Percentiles rank a stretch among this genome's conserved stretches.
These are phyloP conservation scores for Melanotaenia nigrans DNA, from an alignment of 2,797 vertebrate species.

Conservation along the genomic window DNA sequence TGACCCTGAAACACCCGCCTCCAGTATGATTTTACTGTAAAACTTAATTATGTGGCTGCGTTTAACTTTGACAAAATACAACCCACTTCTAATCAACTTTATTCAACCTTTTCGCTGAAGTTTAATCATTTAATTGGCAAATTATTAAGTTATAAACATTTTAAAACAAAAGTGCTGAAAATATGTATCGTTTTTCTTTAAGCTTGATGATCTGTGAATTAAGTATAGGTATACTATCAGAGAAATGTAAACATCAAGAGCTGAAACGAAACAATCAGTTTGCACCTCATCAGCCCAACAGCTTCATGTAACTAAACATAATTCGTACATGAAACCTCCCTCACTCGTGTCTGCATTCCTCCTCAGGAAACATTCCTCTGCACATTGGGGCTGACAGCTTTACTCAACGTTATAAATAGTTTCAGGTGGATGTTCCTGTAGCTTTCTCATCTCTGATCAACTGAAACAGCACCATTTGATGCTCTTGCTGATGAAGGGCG, in stretches of 20 bases:
- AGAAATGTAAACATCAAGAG: conserved; percentile 39
- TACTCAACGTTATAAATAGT: conserved; percentile 47
- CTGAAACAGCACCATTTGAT: conserved; percentile 8
- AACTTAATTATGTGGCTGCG: conserved; percentile 27
- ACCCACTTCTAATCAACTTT: conserved; percentile 5
- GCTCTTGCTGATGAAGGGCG: conserved; percentile 5
- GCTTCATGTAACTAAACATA: conserved; percentile 16
- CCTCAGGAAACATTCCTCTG: conserved; percentile 21
- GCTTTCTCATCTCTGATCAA: conserved; percentile 25
- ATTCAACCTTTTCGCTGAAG: not conserved
- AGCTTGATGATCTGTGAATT: conserved; percentile 11
- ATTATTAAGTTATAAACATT: conserved; percentile 17
- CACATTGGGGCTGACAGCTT: conserved; percentile 35
- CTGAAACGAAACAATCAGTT: conserved; percentile 21
- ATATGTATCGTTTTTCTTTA: conserved; percentile 28
- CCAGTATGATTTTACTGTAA: conserved; percentile 22
- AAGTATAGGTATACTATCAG: conserved; percentile 9
- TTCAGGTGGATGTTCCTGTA: conserved; percentile 24
- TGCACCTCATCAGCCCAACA: not conserved
- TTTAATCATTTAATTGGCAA: conserved; percentile 20
- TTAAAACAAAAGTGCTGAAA: conserved; percentile 27
- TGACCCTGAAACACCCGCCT: conserved; percentile 30
- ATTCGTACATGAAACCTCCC: conserved; percentile 40
- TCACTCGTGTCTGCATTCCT: conserved; percentile 12
- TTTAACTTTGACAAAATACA: conserved; percentile 14